Conservation (phyloP, 2,888 invertebrate genomes). For the Arge pagana region DNA sequence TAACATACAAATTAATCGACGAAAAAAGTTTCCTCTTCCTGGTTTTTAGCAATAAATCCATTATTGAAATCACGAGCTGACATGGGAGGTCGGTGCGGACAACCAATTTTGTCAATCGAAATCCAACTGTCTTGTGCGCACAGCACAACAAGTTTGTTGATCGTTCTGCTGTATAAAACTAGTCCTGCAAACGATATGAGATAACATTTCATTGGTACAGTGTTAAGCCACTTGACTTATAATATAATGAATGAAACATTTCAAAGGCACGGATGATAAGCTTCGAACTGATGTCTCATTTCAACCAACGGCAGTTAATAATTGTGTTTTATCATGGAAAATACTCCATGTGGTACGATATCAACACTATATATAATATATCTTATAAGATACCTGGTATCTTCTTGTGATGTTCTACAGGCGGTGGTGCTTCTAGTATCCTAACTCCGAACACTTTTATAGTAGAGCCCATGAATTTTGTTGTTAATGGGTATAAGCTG, state of each 20-base stretch:
- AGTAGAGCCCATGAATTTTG: constrained; percentile 65
- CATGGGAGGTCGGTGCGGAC: constrained; percentile 75
- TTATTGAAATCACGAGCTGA: constrained; percentile 82
- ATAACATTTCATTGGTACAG: too few relatives aligned
- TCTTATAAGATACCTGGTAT: constrained; percentile 46
- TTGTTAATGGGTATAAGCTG: constrained; percentile 66
- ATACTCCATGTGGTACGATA: too few relatives aligned
- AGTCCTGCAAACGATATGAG: constrained; percentile 60
- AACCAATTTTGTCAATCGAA: constrained; percentile 67
- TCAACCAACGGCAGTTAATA: too few relatives aligned
- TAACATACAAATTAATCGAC: constrained; percentile 1
- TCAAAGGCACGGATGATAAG: too few relatives aligned
- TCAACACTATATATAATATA: too few relatives aligned
- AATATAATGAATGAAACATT: too few relatives aligned
- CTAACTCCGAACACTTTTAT: constrained; percentile 70
- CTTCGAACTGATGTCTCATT: too few relatives aligned
- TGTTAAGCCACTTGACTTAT: too few relatives aligned
- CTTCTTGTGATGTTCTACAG: constrained; percentile 21
- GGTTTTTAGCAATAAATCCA: constrained; percentile 75
- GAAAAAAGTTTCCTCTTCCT: constrained; percentile 48
- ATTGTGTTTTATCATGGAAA: too few relatives aligned
- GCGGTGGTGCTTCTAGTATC: constrained; percentile 42
- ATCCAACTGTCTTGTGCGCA: constrained; percentile 72
- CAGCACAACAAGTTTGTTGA: constrained; percentile 66
- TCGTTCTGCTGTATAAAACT: constrained; percentile 65